These are phyloP conservation scores for Smithornis capensis DNA, from an alignment of 2,113 vertebrate species.

Conservation along the genomic window DNA sequence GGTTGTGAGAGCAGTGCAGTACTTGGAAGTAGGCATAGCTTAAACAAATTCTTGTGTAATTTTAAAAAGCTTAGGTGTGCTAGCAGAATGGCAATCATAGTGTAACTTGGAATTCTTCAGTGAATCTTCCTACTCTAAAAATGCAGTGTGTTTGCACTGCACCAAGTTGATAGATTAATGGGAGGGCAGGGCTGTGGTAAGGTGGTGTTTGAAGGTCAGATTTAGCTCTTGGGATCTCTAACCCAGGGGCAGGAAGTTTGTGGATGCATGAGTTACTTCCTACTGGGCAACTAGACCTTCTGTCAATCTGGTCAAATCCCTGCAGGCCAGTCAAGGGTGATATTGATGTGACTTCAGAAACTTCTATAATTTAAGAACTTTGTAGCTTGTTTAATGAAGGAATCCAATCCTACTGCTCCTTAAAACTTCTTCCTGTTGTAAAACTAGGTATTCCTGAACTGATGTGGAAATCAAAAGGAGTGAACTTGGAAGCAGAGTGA, in stretches of 20 bases:
- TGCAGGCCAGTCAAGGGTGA: not conserved
- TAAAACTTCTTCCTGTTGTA: not conserved
- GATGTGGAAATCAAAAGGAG: constrained; percentile 4
- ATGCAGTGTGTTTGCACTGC: not conserved
- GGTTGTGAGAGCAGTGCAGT: not conserved
- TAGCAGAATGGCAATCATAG: not conserved
- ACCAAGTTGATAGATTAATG: not conserved
- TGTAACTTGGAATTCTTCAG: not conserved
- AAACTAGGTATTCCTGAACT: constrained; percentile 25
- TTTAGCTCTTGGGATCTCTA: not conserved
- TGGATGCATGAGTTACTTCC: not conserved
- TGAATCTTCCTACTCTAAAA: not conserved
- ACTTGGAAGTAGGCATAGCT: not conserved
- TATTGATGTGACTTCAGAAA: not conserved
- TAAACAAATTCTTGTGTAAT: not conserved
- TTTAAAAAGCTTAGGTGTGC: not conserved
- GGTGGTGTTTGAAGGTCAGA: not conserved
- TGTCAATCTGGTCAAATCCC: not conserved
- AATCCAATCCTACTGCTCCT: not conserved
- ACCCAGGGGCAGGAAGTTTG: not conserved
- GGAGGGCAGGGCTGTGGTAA: not conserved
- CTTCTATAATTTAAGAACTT: not conserved
- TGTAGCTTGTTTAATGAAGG: not conserved
- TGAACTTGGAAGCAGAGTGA: not conserved
- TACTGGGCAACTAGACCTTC: not conserved